Evolutionary conservation across 2,113 vertebrate genomes (phyloP).

Genomic region (Xiphias gladius): DNA sequence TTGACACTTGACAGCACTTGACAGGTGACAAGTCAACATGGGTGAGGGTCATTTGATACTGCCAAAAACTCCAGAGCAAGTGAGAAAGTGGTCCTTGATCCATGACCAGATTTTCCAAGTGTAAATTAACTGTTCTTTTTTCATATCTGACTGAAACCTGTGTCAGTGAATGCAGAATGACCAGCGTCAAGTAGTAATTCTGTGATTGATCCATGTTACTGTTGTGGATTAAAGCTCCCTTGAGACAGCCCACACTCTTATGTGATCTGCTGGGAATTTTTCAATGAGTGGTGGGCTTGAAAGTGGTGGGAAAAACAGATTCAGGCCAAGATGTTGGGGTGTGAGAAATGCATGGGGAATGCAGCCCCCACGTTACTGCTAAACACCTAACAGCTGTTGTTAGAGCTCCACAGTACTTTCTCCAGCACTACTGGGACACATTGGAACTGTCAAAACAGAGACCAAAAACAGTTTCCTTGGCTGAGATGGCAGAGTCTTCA

Average conservation of each 20-base stretch:
- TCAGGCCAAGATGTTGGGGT: constrained; percentile 86
- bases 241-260: constrained; percentile 81
- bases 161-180: not conserved
- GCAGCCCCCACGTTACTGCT: constrained; percentile 65
- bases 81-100: not conserved
- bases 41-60: not conserved
- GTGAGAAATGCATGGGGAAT: constrained; percentile 92
- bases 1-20: not conserved
- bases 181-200: no score
- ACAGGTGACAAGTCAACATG: not conserved
- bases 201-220: constrained; percentile 82
- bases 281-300: constrained; percentile 85
- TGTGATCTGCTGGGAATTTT: constrained; percentile 88
- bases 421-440: constrained; percentile 52
- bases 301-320: constrained; percentile 90
- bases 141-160: not conserved
- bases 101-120: not conserved
- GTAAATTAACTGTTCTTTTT: not conserved
- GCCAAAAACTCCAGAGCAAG: not conserved
- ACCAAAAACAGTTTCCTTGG: constrained; percentile 36
- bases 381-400: constrained; percentile 88
- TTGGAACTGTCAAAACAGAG: constrained; percentile 66
- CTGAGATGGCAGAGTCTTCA: constrained; percentile 48
- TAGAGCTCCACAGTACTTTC: constrained; percentile 78
- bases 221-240: constrained; percentile 75